Base-by-base conservation (phyloP, 1,140 invertebrate genomes). In the Anoplophora glabripennis region DNA sequence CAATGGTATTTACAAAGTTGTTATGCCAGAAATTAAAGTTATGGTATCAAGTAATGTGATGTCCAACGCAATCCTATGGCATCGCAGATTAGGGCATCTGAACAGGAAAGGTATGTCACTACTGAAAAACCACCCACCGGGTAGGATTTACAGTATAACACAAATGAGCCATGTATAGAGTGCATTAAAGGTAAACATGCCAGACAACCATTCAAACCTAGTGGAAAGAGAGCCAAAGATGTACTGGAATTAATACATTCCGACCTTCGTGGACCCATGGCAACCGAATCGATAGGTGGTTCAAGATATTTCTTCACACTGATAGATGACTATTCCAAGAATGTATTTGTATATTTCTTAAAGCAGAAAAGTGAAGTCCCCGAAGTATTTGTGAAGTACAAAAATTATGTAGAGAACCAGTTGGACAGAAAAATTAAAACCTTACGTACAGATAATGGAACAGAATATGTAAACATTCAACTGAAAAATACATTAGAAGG, bases 271-370 rank as follows among this genome's bases (percentile, higher is more conserved):
- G 52, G 58, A 10, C 58, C 44, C 11, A 60, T 60, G 58, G 42
- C 28, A 38, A 41, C 12, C 4, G 10, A 28, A 15, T 60, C 58
- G 11, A 15, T 38, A 3, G 46, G 58, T 15, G 52, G 46, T 35
- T 10, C 35, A 9, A 37, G 42, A 14, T 78, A 77, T 48, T 64
- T 76, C 56, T 15, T 78, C 1, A 69, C 65, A 0, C 67, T 77
- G 12, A 72, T 73, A 40, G 76, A 78, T 58, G 72, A 77, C 44
- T 67, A 45, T 38, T 68, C 71, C 1, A 64, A 68, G 17, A 73
- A 70, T 46, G 59, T 63, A 34, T 41, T 52, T 34, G 66, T 63
- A 7, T 77, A 76, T 57, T 41, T 70, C 14, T 15, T 77, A 11
- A 61, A 72, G 64, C 34, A 58, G 7, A 78, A 77, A 5, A 5